Base-by-base conservation (phyloP, 30 jellyfish, hydroid and myxozoan genomes). In the Rhopilema esculentum region DNA sequence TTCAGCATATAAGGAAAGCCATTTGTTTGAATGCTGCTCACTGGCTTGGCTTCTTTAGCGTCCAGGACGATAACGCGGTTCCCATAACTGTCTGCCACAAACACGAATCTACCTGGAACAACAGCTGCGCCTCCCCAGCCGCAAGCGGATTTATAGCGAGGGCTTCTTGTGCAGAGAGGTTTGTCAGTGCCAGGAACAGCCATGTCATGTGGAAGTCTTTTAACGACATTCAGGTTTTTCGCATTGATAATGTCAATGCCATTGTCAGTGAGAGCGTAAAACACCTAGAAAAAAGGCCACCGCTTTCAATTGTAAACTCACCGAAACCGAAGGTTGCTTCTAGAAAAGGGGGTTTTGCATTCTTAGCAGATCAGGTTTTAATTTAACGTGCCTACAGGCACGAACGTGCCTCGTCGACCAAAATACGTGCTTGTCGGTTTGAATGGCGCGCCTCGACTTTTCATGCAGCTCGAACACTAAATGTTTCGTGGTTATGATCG, bases 101-200 rank as follows among this genome's bases (percentile, higher is more conserved):
- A 79, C 17, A 27, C 79, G 69, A 17, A 61, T 31, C 62, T 79
- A 23, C 66, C 88, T 18, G 48, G 48, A 18, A 79, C 79, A 16
- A 64, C 74, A 63, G 72, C 88, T 64, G 88, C 80, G 29, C 88
- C 88, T 4, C 80, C 88, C 77, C 77, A 79, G 19, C 69, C 23
- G 25, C 88, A 79, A 2, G 73, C 31, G 4, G 69, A 4, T 4
- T 27, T n/a, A 6, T 33, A 21, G 57, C 79, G 88, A 2, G 64
- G 66, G 51, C 79, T 8, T 21, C 9, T n/a, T 8, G 88, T 79
- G 72, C 88, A 79, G 0, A 79, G 23, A 0, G 61, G 64, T 16
- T 62, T 24, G 66, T 25, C 12, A 7, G 88, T 79, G 16, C 88
- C 88, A 24, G 88, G 79, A 22, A 79, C 66, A 40, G 31, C 4